Evolutionary conservation across 1,140 invertebrate species (phyloP).

Genomic region (Eubasilissa regina): DNA sequence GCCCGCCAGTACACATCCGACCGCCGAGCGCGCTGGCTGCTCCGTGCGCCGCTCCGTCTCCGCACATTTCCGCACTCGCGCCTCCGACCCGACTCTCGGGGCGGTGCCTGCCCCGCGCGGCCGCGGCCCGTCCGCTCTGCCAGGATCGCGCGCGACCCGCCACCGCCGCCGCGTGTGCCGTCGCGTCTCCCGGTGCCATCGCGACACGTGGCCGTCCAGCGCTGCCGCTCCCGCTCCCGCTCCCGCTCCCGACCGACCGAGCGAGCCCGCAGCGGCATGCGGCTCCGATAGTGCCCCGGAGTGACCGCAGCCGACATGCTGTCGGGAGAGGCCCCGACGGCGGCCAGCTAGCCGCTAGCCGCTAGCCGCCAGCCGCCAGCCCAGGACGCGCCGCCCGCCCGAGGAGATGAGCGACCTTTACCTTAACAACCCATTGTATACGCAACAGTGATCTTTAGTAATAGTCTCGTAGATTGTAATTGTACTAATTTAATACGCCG

Average conservation of each 20-base stretch:
- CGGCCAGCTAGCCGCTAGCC: constrained; percentile 51
- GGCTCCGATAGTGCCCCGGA: not conserved
- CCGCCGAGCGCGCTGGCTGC: constrained; percentile 71
- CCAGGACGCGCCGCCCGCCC: not conserved
- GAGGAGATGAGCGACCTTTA: not conserved
- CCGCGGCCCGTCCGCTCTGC: not conserved
- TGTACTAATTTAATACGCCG: constrained; percentile 1
- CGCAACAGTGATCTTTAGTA: constrained; percentile 41
- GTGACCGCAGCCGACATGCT: constrained; percentile 12
- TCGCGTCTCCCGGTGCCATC: not conserved
- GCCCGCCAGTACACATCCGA: constrained; percentile 70
- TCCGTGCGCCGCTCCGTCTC: constrained; percentile 43
- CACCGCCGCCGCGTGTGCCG: constrained; percentile 12
- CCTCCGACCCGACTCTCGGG: not conserved
- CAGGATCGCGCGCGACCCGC: not conserved
- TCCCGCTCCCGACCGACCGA: not conserved
- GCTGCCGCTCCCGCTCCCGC: too few species aligned
- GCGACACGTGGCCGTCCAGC: constrained; percentile 25
- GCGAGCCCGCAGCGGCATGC: not conserved
- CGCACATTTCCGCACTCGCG: constrained; percentile 54
- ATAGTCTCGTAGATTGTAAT: constrained; percentile 42
- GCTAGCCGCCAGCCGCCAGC: too few species aligned
- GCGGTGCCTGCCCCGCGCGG: not conserved
- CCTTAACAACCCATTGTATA: constrained; percentile 47
- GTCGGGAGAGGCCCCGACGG: constrained; percentile 3